These are phyloP conservation scores for Typhlichthys subterraneus DNA, from an alignment of 2,797 vertebrate species.

Conservation along the genomic window DNA sequence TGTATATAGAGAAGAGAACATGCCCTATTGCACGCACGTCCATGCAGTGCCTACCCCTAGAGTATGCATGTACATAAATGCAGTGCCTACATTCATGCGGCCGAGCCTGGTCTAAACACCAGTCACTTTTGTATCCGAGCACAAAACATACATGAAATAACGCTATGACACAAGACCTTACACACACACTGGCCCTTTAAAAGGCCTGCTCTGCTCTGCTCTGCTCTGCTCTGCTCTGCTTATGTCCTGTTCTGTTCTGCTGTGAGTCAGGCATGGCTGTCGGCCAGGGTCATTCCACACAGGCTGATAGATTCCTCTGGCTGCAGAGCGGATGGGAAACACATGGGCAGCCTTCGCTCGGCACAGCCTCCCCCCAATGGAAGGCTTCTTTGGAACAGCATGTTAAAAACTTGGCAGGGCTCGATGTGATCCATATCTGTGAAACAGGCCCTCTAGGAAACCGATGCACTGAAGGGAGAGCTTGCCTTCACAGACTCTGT, in stretches of 20 bases:
- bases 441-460: slow-evolving; percentile 34
- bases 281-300: slow-evolving; percentile 59
- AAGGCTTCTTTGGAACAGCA: slow-evolving; percentile 53
- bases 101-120: too few species aligned
- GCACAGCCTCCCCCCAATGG: slow-evolving; percentile 44
- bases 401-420: slow-evolving; percentile 51
- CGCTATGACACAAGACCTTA: too few species aligned
- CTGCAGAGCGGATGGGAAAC: slow-evolving; percentile 73
- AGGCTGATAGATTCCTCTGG: slow-evolving; percentile 63
- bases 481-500: slow-evolving; percentile 19
- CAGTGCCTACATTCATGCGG: too few species aligned
- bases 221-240: slow-evolving; percentile 19
- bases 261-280: slow-evolving; percentile 46
- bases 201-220: slow-evolving; percentile 4
- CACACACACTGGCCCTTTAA: neutral
- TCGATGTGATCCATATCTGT: slow-evolving; percentile 45
- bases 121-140: too few species aligned
- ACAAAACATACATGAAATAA: too few species aligned
- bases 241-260: slow-evolving; percentile 11
- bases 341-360: slow-evolving; percentile 69
- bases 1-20: too few species aligned
- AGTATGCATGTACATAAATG: too few species aligned
- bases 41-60: too few species aligned
- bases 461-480: slow-evolving; percentile 33
- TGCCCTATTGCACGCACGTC: too few species aligned